Conservation (phyloP, 2,113 vertebrate species). For the Misgurnus anguillicaudatus region DNA sequence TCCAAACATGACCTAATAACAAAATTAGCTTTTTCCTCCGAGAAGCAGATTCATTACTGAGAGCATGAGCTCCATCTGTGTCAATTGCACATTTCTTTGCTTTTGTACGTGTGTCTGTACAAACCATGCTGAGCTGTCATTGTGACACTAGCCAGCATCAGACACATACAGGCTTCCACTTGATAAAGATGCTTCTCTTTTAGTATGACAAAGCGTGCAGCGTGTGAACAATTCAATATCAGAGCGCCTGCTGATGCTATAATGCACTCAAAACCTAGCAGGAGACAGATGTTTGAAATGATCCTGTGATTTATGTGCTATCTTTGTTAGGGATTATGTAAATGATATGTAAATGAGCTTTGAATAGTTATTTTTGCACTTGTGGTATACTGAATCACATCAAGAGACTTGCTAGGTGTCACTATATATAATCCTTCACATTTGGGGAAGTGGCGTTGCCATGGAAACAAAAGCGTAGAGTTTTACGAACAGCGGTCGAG, state of each 20-base stretch:
- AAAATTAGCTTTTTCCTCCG: not conserved
- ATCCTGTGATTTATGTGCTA: conserved; percentile 15
- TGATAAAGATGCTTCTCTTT: not conserved
- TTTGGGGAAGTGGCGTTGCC: conserved; percentile 59
- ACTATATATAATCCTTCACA: conserved; percentile 53
- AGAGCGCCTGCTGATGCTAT: not conserved
- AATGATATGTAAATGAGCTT: not conserved
- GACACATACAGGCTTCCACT: conserved; percentile 9
- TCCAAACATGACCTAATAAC: not conserved
- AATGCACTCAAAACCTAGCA: not conserved
- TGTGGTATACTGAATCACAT: not conserved
- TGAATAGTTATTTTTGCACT: not conserved
- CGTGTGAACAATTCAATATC: conserved; percentile 25
- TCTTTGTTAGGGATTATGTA: not conserved
- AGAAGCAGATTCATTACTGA: conserved; percentile 17
- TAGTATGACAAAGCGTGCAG: not conserved
- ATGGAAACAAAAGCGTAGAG: conserved; percentile 58
- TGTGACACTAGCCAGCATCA: not conserved
- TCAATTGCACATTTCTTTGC: not conserved
- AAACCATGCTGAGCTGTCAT: not conserved
- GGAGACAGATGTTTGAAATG: conserved; percentile 23
- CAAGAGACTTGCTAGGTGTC: conserved; percentile 17
- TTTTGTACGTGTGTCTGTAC: conserved; percentile 20
- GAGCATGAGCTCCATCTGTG: conserved; percentile 17
- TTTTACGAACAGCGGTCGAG: conserved; percentile 41